Percentiles rank a stretch among this genome's conserved stretches.
phyloP scores from a whole-genome alignment of 2,888 invertebrate species.

The Epinotia ramella region DNA sequence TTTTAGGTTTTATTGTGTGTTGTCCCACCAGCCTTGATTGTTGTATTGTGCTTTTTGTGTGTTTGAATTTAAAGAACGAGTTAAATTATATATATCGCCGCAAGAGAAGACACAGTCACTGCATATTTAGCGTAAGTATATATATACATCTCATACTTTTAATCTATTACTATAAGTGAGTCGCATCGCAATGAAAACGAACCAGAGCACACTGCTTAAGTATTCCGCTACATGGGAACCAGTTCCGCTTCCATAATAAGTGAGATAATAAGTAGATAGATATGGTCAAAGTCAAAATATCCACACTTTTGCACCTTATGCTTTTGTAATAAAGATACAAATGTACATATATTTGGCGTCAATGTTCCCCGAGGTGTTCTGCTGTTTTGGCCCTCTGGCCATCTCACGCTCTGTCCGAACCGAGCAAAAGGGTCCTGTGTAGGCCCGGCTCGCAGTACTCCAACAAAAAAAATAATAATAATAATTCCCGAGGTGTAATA shows the following conservation, averaged over 20 bases:
- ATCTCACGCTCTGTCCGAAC: too few relatives aligned
- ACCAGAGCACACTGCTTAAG: constrained; percentile 4
- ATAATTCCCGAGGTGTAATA: too few relatives aligned
- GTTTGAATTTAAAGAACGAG: background rate
- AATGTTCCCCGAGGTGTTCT: background rate
- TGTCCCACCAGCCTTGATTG: background rate
- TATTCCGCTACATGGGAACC: background rate
- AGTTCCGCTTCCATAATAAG: background rate
- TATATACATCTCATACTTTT: background rate
- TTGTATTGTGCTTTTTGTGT: background rate
- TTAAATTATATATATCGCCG: background rate
- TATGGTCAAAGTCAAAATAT: background rate
- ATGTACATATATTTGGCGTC: background rate
- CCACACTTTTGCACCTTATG: background rate
- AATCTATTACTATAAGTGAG: background rate
- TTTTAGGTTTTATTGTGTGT: background rate
- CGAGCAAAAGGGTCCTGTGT: too few relatives aligned
- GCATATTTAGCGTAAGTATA: background rate
- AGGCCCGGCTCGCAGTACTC: too few relatives aligned
- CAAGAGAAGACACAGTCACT: background rate
- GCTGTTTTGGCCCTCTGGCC: too few relatives aligned
- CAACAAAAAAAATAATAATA: too few relatives aligned
- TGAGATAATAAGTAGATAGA: background rate
- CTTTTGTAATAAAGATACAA: background rate
- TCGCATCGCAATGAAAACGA: background rate